Evolutionary conservation across 2,113 vertebrate genomes (phyloP), one percentile per base, ranked within the genome.

Genomic region (Athene cunicularia): DNA sequence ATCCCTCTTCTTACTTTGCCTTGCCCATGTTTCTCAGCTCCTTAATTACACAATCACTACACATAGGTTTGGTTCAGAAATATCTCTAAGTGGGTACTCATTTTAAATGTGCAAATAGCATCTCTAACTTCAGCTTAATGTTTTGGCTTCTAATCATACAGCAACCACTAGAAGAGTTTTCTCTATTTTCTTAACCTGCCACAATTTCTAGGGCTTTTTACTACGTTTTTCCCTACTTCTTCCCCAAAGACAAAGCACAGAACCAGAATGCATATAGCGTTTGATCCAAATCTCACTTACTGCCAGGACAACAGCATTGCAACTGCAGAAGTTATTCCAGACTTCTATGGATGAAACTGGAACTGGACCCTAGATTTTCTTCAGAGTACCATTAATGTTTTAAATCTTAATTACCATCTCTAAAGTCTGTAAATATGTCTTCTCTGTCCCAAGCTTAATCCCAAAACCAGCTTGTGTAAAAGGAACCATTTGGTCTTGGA

Each of bases 1-100:
- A 90, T 77, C 92, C 84, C 70, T 86, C 90, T 88, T 88, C 86
- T 91, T 86, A 77, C 80, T 85, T 45, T 93, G 86, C 86, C 80
- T 88, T 86, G 72, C 76, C 73, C 14, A 26, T 52, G 59, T 55
- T 83, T 55, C 88, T 80, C 76, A 59, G 90, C 86, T 95, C 56
- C 84, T 93, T 87, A 70, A 80, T 84, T 87, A 89, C 5, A 82
- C 15, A 3, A 37, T 28, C 70, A 43, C 73, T 60, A 60, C 81
- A 82, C 67, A 56, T 2, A 71, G 64, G 64, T 67, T 23, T 80
- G 86, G 6, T 77, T 83, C 94, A 91, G 92, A 90, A 95, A 92
- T 56, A 94, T 68, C 88, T 86, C 79, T 53, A 79, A 91, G 86
- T 72, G 70, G 56, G 66, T 71, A 71, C 88, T 84, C 67, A 74